A percentile compares a stretch with the other conserved stretches of the same genome.
These are phyloP conservation scores for Andrena hattorfiana DNA, from an alignment of 2,888 invertebrate species.

Conservation along the genomic window DNA sequence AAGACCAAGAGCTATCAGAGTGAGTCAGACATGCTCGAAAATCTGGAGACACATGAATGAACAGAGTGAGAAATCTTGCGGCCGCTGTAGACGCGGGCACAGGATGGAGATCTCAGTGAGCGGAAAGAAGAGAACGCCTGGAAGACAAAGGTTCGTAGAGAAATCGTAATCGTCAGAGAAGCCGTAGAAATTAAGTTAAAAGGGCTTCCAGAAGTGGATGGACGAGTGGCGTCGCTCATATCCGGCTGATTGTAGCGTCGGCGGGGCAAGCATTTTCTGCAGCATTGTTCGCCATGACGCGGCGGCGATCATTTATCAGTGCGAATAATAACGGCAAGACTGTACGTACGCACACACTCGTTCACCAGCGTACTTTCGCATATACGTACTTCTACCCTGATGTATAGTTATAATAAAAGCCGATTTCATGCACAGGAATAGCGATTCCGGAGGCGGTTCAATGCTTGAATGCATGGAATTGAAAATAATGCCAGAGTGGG, in stretches of 20 bases:
- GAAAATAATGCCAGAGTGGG: constrained; percentile 72
- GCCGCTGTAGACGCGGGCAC: not conserved
- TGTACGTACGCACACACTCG: constrained; percentile 45
- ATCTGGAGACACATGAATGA: not conserved
- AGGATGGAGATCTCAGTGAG: constrained; percentile 25
- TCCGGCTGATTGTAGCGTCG: constrained; percentile 73
- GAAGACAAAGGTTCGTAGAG: constrained; percentile 33
- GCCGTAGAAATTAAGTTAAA: constrained; percentile 52
- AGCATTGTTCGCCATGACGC: constrained; percentile 71
- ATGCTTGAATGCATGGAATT: constrained; percentile 71
- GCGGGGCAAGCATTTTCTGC: constrained; percentile 53
- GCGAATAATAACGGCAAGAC: constrained; percentile 74
- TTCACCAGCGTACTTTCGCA: not conserved
- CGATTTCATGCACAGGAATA: constrained; percentile 57
- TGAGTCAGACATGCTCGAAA: too few species aligned
- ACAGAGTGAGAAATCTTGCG: constrained; percentile 19
- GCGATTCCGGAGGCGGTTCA: constrained; percentile 65
- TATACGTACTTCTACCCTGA: constrained; percentile 14
- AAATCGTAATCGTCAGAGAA: constrained; percentile 40
- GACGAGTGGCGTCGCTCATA: constrained; percentile 61
- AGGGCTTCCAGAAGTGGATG: constrained; percentile 31
- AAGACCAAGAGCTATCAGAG: not conserved
- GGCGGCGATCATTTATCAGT: constrained; percentile 77
- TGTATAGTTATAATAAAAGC: constrained; percentile 64
- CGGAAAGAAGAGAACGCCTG: constrained; percentile 21